phyloP scores from a whole-genome alignment of 2,113 vertebrate genomes.

The Pelobates fuscus region DNA sequence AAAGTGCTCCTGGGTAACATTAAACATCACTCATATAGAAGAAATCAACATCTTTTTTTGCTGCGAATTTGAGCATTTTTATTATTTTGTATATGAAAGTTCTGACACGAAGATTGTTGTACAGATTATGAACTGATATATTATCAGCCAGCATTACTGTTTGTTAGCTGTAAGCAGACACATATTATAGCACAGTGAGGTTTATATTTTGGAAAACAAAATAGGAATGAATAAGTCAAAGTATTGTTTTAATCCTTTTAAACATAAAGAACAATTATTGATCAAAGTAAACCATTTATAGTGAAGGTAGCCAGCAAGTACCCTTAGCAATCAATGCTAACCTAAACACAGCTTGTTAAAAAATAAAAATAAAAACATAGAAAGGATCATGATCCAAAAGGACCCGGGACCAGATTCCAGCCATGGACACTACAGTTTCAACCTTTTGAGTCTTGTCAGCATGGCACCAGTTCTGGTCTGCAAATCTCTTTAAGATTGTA shows the following conservation, averaged over 20 bases:
- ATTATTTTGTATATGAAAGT: slow-evolving; percentile 51
- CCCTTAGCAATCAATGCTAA: too few relatives aligned
- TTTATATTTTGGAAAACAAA: not conserved
- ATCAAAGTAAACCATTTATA: slow-evolving; percentile 1
- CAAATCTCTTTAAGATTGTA: too few relatives aligned
- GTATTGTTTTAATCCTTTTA: not conserved
- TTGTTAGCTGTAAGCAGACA: slow-evolving; percentile 9
- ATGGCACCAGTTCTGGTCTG: too few relatives aligned
- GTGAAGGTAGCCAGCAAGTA: too few relatives aligned
- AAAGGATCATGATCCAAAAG: too few relatives aligned
- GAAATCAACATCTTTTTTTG: slow-evolving; percentile 50
- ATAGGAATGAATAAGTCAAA: not conserved
- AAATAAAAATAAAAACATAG: too few relatives aligned
- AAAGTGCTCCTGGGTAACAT: slow-evolving; percentile 22
- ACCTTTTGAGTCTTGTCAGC: too few relatives aligned
- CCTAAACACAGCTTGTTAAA: too few relatives aligned
- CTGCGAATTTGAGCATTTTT: slow-evolving; percentile 52
- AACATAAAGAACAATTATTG: not conserved
- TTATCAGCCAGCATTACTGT: slow-evolving; percentile 28
- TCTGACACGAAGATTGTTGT: slow-evolving; percentile 5
- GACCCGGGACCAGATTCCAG: too few relatives aligned
- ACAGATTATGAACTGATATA: slow-evolving; percentile 27
- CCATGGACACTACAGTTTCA: too few relatives aligned
- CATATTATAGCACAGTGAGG: not conserved
- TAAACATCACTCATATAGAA: slow-evolving; percentile 49